Evolutionary conservation across 2,888 invertebrate genomes (phyloP), one percentile per base, ranked within the genome.

Genomic region (Teinopalpus imperialis): DNA sequence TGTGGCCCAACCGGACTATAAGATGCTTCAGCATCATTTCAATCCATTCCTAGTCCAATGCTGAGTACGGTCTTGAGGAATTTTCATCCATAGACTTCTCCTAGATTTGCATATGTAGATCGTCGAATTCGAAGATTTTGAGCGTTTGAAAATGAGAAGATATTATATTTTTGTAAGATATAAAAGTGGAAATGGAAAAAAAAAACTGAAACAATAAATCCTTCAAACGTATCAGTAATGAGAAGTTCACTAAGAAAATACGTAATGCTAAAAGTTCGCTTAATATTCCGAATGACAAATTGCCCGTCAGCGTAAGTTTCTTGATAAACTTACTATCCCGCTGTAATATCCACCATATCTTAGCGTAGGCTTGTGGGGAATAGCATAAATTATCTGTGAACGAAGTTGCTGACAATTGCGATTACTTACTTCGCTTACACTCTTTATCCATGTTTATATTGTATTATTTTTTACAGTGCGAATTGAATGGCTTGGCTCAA

Each of bases 241-340:
- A 9, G 8, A 30, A 21, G 6, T 12, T 26, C 16, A 6, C 3
- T n/a, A 14, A n/a, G 10, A 32, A 27, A 26, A 2, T 16, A 14
- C 34, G 8, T 10, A 7, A 13, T 13, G 32, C 2, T 12, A 32
- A 34, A 43, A 26, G 10, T 43, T 43, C 26, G 20, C 34, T 21
- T 35, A 42, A 21, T 26, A 34, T 43, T 14, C 14, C 6, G 7
- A 20, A 39, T 44, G 44, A 44, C 37, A 44, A 37, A 44, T 44
- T 16, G 13, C 44, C 14, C 10, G 24, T 10, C 30, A 12, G 9
- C 4, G 18, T 21, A 36, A 30, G 35, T 43, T 43, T 35, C 35
- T 30, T 29, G 12, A 26, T 36, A 29, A 27, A 18, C 27, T 36
- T 23, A 43, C 35, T 36, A 23, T 43, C 35, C 36, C 36, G 16